Conservation (phyloP, 2,888 invertebrate species). For the Volucella bombylans region DNA sequence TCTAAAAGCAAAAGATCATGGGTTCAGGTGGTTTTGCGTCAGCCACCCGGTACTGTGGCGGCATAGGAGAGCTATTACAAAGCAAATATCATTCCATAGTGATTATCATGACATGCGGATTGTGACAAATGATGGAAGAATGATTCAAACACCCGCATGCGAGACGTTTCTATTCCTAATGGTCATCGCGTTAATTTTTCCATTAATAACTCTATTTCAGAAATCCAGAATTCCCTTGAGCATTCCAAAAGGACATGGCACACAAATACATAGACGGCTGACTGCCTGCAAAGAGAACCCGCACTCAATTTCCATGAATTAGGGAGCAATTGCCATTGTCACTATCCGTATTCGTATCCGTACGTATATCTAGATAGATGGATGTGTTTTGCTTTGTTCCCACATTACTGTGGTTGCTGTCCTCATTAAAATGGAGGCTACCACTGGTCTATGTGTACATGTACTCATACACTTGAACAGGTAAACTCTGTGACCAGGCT, state of each 20-base stretch:
- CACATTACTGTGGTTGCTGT: constrained; percentile 60
- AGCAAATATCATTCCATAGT: constrained; percentile 66
- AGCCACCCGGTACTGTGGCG: no score
- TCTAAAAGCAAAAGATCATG: constrained; percentile 53
- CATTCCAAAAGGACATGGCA: constrained; percentile 51
- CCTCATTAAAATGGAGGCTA: constrained; percentile 69
- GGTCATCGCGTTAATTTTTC: constrained; percentile 65
- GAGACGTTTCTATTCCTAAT: constrained; percentile 19
- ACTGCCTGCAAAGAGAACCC: constrained; percentile 44
- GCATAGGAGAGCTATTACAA: constrained; percentile 34
- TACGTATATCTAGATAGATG: not conserved
- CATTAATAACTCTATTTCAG: constrained; percentile 65
- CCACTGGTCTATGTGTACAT: constrained; percentile 19
- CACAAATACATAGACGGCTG: not conserved
- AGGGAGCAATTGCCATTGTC: constrained; percentile 67
- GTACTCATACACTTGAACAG: constrained; percentile 48
- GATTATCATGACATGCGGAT: constrained; percentile 59
- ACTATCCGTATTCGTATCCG: constrained; percentile 38
- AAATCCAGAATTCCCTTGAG: constrained; percentile 43
- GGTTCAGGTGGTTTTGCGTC: constrained; percentile 59
- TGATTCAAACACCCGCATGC: constrained; percentile 68
- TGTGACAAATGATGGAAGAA: constrained; percentile 71
- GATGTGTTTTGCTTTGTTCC: constrained; percentile 52
- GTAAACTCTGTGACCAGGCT: constrained; percentile 44
- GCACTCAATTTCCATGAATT: constrained; percentile 66